Conservation (phyloP, 2,797 vertebrate genomes). For the Sternarchorhynchus goeldii region DNA sequence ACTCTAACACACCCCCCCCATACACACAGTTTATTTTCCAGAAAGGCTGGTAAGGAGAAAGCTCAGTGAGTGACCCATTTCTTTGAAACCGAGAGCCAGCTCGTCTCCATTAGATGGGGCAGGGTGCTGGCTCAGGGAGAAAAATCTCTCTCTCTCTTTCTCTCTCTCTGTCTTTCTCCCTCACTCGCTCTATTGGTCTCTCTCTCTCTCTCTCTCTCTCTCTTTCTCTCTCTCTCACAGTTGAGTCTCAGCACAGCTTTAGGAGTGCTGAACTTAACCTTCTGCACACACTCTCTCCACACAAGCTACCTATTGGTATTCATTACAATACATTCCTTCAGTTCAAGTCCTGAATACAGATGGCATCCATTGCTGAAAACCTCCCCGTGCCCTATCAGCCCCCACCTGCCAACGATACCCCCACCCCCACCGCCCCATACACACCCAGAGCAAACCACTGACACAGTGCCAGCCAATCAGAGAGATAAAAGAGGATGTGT, state of each 20-base stretch:
- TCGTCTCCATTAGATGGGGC: background rate
- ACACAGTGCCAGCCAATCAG: slow-evolving; percentile 67
- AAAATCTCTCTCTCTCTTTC: too few species aligned
- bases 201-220: too few species aligned
- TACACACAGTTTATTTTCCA: background rate
- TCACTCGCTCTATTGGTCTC: too few species aligned
- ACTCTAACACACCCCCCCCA: too few species aligned
- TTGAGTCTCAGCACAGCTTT: too few species aligned
- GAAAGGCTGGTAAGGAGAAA: background rate
- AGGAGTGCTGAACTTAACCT: too few species aligned
- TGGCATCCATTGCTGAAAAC: too few species aligned
- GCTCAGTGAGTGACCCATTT: background rate
- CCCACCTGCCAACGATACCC: too few species aligned
- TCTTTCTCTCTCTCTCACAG: too few species aligned
- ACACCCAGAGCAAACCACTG: slow-evolving; percentile 27
- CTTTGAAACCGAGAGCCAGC: background rate
- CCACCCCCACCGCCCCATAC: background rate
- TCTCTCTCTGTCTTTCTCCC: too few species aligned
- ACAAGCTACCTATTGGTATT: background rate
- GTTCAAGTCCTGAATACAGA: background rate
- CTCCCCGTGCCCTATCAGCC: too few species aligned
- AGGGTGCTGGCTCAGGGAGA: background rate
- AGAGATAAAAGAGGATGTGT: slow-evolving; percentile 68
- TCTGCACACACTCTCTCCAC: background rate
- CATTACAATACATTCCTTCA: slow-evolving; percentile 9